Evolutionary conservation across 1,140 invertebrate species (phyloP), one percentile per base, ranked within the genome.

Genomic region (Sarcophaga bullata): DNA sequence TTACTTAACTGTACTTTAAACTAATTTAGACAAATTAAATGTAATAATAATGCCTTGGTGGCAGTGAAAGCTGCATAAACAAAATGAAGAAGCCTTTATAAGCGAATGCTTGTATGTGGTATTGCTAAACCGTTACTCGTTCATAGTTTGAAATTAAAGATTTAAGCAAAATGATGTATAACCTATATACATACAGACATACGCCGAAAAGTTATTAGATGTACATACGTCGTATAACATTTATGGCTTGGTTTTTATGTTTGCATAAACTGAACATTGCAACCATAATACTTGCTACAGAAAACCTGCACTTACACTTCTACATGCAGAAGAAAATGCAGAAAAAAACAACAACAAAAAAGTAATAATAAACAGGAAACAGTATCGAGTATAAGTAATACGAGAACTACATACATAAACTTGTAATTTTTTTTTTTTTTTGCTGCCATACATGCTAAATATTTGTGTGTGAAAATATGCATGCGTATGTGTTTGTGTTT

Each of bases 221-320:
- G 25, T 37, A 37, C 25, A 37, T 78, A 50, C 25, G 19, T 52
- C 50, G 50, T 78, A 17, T 78, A 46, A 52, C 75, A 48, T 52
- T 76, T 17, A 76, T 76, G 73, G 48, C 47, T 76, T 76, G 73
- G 49, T 76, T 78, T 78, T 76, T 52, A 25, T 78, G 75, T 78
- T 52, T 78, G 75, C 48, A 49, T 46, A 48, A 78, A 78, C 25
- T 37, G 25, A 37, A 37, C 25, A 4, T 37, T 37, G 25, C 25
- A n/a, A n/a, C n/a, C n/a, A n/a, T n/a, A n/a, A n/a, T n/a, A n/a
- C n/a, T n/a, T n/a, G n/a, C n/a, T n/a, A n/a, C n/a, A n/a, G n/a
- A n/a, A n/a, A n/a, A n/a, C n/a, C n/a, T n/a, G n/a, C n/a, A n/a
- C n/a, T 50, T n/a, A 78, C 50, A 52, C 75, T 10, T 13, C 19